A percentile compares a stretch with the other conserved stretches of the same genome.
Conservation (phyloP, 2,888 invertebrate genomes). For the Branchinecta sandiegonensis region DNA sequence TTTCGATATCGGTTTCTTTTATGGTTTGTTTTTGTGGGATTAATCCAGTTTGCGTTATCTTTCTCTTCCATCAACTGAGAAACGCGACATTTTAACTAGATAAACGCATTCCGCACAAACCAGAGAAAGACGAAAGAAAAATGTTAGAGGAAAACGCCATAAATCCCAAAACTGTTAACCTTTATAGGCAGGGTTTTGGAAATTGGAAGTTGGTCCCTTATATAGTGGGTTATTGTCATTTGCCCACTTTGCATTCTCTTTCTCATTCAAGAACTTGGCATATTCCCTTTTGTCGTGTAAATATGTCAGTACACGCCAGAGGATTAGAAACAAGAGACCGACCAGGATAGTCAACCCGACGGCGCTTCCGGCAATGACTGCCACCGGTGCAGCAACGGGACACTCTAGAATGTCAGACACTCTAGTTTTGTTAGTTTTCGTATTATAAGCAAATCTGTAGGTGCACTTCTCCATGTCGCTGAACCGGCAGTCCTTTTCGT, state of each 20-base stretch:
- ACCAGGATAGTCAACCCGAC: not conserved
- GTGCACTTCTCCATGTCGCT: not conserved
- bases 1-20: too few relatives aligned
- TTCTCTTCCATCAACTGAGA: too few relatives aligned
- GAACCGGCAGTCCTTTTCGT: not conserved
- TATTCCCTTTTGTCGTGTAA: not conserved
- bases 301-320: not conserved
- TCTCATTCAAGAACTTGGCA: not conserved
- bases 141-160: too few relatives aligned
- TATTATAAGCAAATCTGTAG: not conserved
- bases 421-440: not conserved
- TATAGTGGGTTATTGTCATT: not conserved
- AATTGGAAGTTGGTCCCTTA: not conserved
- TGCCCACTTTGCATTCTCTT: not conserved
- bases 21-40: too few relatives aligned
- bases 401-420: not conserved
- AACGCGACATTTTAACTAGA: too few relatives aligned
- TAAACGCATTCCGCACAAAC: too few relatives aligned
- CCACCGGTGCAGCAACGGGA: not conserved
- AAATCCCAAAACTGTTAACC: too few relatives aligned
- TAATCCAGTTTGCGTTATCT: too few relatives aligned
- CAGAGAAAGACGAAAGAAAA: too few relatives aligned
- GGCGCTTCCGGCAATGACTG: slow-evolving; percentile 5
- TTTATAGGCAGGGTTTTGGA: not conserved
- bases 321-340: not conserved